Evolutionary conservation across 1,140 invertebrate genomes (phyloP), one percentile per base, ranked within the genome.

Genomic region (Apis dorsata): DNA sequence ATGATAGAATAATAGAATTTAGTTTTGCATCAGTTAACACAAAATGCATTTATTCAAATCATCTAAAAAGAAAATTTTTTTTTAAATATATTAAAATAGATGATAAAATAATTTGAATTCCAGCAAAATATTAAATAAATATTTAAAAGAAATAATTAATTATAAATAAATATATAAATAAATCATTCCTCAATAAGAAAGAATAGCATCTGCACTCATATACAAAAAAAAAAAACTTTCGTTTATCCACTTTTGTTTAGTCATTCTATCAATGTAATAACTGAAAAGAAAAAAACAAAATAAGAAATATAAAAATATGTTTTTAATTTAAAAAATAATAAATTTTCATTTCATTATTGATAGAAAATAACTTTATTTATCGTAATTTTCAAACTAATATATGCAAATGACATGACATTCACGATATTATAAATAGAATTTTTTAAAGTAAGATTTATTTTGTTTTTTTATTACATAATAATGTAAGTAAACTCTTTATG

Each of bases 211-310:
- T 9, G 96, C 94, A 63, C 97, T 96, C 92, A 98, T 97, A 87
- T 96, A 97, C 92, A 99, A 9, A 96, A 96, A 13, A 13, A 98
- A 98, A 91, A 99, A 98, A 5, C 98, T 98, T 94, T 98, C 98
- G 93, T 98, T 98, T 12, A 99, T 93, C 98, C 98, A 99, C 0
- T 24, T 24, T 24, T 24, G 24, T 24, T 24, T 99, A 93, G 92
- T 99, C 97, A 91, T 97, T 96, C 98, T 98, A 99, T 98, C 98
- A 99, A 95, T 95, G 98, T 96, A 17, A 97, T 98, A 5, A 98
- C 98, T 97, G 81, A 85, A 94, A 91, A 87, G 66, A 44, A 72
- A 84, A 69, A 24, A 59, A 57, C 68, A 7, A 34, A 5, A 57
- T 11, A 13, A 34, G 12, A 3, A 75, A 71, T 57, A 75, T 21